Conservation (phyloP, 2,797 vertebrate species). For the Bufotes viridis region DNA sequence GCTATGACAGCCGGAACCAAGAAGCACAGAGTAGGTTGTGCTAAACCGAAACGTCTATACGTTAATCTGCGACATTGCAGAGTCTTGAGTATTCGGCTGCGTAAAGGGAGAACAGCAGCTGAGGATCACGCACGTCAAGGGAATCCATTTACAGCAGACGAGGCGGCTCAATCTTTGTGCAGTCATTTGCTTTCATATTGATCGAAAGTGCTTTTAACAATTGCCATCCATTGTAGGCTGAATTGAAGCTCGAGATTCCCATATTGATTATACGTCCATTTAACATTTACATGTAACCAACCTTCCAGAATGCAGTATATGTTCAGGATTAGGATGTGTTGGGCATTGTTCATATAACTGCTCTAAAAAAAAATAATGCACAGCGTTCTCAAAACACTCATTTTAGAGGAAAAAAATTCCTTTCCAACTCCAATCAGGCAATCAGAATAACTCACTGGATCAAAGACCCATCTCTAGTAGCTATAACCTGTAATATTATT, state of each 20-base stretch:
- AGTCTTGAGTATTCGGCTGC: background rate
- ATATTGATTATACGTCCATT: conserved; percentile 29
- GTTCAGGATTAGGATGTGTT: background rate
- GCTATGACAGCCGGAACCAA: background rate
- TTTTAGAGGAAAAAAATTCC: no score
- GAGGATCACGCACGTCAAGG: background rate
- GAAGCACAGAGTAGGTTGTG: background rate
- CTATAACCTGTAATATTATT: no score
- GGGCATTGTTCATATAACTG: background rate
- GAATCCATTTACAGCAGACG: conserved; percentile 26
- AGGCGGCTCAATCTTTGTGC: background rate
- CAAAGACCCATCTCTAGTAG: no score
- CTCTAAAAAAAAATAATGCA: no score
- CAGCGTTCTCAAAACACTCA: no score
- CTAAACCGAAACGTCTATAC: background rate
- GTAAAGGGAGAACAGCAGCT: background rate
- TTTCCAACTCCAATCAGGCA: no score
- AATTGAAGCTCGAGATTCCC: background rate
- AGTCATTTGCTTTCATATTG: conserved; percentile 30
- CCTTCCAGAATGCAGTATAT: background rate
- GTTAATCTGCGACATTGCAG: background rate
- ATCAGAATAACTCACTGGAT: no score
- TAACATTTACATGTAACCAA: background rate
- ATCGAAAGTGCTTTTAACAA: conserved; percentile 36
- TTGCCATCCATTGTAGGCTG: conserved; percentile 6